Base-by-base conservation (phyloP, 2,797 vertebrate species). In the Lerista edwardsae region DNA sequence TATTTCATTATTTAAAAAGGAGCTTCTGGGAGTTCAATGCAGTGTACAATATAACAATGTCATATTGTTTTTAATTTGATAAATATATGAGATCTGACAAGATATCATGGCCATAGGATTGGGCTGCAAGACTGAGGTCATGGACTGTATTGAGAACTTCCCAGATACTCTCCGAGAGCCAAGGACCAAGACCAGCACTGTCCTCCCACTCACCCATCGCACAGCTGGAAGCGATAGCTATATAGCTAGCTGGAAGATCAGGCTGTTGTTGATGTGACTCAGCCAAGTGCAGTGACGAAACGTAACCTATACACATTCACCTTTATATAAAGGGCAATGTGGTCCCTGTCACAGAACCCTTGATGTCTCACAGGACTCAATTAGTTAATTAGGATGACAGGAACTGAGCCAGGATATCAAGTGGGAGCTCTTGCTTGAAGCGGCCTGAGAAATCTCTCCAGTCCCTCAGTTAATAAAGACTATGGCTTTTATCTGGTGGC, bases 301-400 rank as follows among this genome's bases (percentile, higher is more conserved):
- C 69, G 34, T 51, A 69, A n/a, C 41, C 47, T 69, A 62, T 44
- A 3, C 51, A 47, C 44, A 31, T 21, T 76, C 59, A 64, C 5
- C 17, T 47, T 73, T 51, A 61, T 72, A 73, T 76, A n/a, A 80
- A 65, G 36, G 34, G 47, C 51, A n/a, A 80, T 59, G 83, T 80
- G 41, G n/a, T 31, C 39, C 47, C 41, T 44, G 34, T 62, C 64
- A 34, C 36, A 69, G 41, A 84, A 76, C 31, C 34, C 69, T 67
- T 77, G 34, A 73, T 51, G 73, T 74, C 76, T 83, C 71, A 47
- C 39, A 9, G 59, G 71, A 75, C 57, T 62, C 51, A 65, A 61
- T 75, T 80, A 57, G 75, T 59, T 86, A 84, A 84, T 84, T 83
- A 80, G 34, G 31, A 31, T 73, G 76, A 65, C 67, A 80, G 65